Conservation (phyloP, 1,140 invertebrate species). For the Radopholus similis region DNA sequence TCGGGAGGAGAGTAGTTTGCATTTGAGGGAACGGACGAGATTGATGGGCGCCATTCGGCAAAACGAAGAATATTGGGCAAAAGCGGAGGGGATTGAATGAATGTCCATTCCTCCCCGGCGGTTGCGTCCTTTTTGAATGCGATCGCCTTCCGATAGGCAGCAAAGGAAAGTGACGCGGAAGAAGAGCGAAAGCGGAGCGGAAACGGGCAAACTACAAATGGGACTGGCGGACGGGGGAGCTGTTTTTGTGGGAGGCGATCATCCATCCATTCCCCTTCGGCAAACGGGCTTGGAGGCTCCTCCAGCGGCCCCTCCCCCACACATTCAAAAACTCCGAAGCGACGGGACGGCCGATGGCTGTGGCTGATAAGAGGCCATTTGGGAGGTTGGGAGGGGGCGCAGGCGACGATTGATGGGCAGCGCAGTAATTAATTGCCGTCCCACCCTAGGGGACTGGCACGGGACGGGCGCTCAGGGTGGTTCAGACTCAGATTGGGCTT, state of each 20-base stretch:
- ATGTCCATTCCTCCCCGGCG: background rate
- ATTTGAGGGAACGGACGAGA: too few relatives aligned
- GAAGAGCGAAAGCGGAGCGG: background rate
- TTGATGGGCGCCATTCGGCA: too few relatives aligned
- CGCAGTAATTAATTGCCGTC: slow-evolving; percentile 2
- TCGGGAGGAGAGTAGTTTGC: background rate
- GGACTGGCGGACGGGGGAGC: background rate
- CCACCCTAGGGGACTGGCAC: too few relatives aligned
- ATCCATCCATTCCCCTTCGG: background rate
- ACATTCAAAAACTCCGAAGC: background rate
- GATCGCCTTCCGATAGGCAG: background rate
- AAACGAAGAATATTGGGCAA: too few relatives aligned
- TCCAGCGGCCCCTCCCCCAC: background rate
- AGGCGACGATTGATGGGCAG: background rate
- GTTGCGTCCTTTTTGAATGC: background rate
- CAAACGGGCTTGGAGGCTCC: too few relatives aligned
- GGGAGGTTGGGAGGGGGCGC: background rate
- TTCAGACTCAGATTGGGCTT: background rate
- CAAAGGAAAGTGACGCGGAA: background rate
- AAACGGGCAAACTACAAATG: background rate
- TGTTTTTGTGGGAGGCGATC: background rate
- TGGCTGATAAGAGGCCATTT: background rate
- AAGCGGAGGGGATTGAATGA: too few relatives aligned
- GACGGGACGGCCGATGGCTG: background rate
- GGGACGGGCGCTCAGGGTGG: too few relatives aligned